Conservation (phyloP, 2,797 vertebrate species). For the Bradypus variegatus region DNA sequence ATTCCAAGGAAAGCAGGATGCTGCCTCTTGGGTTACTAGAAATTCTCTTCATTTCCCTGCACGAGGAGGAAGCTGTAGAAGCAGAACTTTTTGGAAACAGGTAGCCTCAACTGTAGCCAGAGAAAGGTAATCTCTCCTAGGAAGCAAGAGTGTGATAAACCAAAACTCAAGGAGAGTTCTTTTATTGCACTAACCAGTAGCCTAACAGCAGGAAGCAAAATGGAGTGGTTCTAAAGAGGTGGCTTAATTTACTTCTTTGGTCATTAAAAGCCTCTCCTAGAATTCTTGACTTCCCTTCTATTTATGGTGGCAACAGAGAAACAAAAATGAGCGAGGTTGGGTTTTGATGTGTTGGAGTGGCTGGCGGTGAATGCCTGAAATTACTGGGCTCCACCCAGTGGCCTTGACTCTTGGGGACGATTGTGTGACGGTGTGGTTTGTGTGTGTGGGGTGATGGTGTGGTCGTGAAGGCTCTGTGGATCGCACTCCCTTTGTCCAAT, state of each 20-base stretch:
- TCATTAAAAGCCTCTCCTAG: not conserved
- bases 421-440: too few species aligned
- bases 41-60: conserved; percentile 36
- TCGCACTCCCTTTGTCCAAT: too few species aligned
- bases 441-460: too few species aligned
- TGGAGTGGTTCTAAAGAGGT: not conserved
- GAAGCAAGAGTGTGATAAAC: not conserved
- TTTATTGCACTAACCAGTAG: not conserved
- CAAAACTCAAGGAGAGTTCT: not conserved
- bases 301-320: not conserved
- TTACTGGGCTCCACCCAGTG: too few species aligned
- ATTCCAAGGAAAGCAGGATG: conserved; percentile 37
- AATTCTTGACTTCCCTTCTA: not conserved
- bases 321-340: not conserved
- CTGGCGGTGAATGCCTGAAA: too few species aligned
- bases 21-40: conserved; percentile 50
- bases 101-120: conserved; percentile 29
- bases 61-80: conserved; percentile 27
- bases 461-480: too few species aligned
- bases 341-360: too few species aligned
- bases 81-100: conserved; percentile 32
- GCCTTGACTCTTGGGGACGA: too few species aligned
- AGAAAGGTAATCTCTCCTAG: not conserved
- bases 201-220: not conserved
- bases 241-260: too few species aligned